These are phyloP conservation scores for Rhagonycha fulva DNA, from an alignment of 2,888 invertebrate genomes.

Conservation along the genomic window DNA sequence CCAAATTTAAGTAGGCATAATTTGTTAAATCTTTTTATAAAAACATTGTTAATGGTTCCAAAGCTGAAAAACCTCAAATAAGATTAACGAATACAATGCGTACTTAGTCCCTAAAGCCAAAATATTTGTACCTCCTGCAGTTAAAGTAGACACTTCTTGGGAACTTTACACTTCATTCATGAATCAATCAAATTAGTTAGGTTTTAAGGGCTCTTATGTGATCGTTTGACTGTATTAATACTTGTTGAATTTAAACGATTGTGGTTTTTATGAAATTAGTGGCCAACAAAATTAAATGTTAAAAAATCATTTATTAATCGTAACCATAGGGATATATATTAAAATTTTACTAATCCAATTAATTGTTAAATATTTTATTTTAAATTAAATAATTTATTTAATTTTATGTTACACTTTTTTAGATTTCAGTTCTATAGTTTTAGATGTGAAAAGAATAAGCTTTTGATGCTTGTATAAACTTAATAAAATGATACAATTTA, in stretches of 20 bases:
- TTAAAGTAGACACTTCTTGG: conserved; percentile 31
- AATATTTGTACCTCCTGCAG: conserved; percentile 38
- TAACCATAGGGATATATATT: no score
- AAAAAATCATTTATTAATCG: no score
- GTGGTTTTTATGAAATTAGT: background rate
- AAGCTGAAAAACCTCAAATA: conserved; percentile 28
- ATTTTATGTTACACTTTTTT: no score
- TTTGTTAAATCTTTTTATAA: conserved; percentile 24
- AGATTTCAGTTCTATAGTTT: no score
- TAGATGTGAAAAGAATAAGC: no score
- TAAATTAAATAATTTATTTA: no score
- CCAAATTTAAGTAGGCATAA: background rate
- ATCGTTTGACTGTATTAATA: conserved; percentile 2
- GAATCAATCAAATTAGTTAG: conserved; percentile 29
- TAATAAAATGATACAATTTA: no score
- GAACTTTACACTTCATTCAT: conserved; percentile 28
- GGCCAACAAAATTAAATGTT: background rate
- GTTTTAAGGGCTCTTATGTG: conserved; percentile 14
- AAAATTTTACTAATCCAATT: no score
- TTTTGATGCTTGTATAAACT: no score
- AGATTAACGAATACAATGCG: conserved; percentile 38
- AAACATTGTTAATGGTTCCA: conserved; percentile 23
- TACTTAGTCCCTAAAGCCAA: conserved; percentile 36
- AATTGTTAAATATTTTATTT: no score
- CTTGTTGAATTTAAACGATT: background rate